These are phyloP conservation scores for Nettapus auritus DNA, from an alignment of 2,113 vertebrate genomes.

Conservation along the genomic window DNA sequence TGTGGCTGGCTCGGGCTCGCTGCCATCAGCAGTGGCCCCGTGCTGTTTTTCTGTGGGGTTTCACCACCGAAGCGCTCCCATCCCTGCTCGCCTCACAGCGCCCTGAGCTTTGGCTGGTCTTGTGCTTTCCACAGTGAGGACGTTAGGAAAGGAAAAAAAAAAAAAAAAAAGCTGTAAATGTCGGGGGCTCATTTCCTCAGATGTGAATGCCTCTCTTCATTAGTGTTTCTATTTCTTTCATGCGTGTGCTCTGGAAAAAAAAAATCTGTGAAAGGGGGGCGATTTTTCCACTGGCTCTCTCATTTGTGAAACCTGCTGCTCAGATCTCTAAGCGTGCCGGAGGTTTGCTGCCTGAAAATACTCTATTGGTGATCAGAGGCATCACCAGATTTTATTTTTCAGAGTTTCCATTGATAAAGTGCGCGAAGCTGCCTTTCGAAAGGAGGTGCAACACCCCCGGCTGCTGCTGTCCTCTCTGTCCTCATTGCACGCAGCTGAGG, in stretches of 20 bases:
- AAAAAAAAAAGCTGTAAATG: not conserved
- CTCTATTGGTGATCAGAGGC: not conserved
- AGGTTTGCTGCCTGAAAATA: not conserved
- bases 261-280: accelerated
- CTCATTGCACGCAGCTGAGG: not conserved
- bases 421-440: not conserved
- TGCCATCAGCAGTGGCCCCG: not conserved
- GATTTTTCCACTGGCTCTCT: accelerated
- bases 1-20: too few species aligned
- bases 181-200: not conserved
- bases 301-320: not conserved
- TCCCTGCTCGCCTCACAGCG: accelerated
- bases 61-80: not conserved
- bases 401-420: not conserved
- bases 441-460: not conserved
- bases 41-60: not conserved
- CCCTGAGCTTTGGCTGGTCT: not conserved
- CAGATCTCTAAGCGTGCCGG: not conserved
- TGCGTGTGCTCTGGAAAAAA: not conserved
- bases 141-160: not conserved
- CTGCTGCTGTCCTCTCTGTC: not conserved
- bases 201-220: not conserved
- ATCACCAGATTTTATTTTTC: not conserved
- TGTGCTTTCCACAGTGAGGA: not conserved
- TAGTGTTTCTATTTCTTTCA: not conserved